Base-by-base conservation (phyloP, 1,140 invertebrate genomes). In the Drosophila neocordata region DNA sequence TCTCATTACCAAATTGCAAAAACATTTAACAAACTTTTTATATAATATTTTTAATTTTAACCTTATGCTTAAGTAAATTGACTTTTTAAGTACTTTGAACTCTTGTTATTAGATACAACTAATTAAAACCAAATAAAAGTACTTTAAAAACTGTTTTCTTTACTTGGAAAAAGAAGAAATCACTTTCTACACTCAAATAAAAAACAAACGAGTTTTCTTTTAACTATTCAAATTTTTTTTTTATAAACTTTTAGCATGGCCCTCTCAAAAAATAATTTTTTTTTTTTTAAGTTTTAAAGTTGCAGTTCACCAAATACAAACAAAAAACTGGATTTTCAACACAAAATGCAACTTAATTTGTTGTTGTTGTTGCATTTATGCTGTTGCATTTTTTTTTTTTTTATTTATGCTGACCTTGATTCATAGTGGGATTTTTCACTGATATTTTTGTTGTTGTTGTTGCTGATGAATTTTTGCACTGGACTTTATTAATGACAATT, bases 401-500 rank as follows among this genome's bases (percentile, higher is more conserved):
- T 77, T 83, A 11, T 62, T 41, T 62, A 88, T 79, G 69, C 66
- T 83, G 83, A 88, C 83, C 83, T 87, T 87, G 75, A 88, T 73
- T 83, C 69, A 88, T 83, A 82, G 83, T 82, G 83, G 84, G 79
- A 87, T 83, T 76, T 79, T 85, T 77, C 41, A 48, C 41, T 15
- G 41, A 48, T 48, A 48, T 48, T 48, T n/a, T 15, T 18, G 24
- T 37, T 53, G 35, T 13, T 34, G 52, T 59, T 31, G 61, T 59
- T 73, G 63, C 70, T 67, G 71, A 51, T 31, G 31, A 11, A 55
- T 60, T 77, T 77, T 88, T 63, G 55, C 79, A 64, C 67, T 88
- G 79, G 79, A 82, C 82, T 82, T 87, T 88, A 87, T 87, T 87
- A 87, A 83, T 87, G 83, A 88, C 84, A 83, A 79, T 78, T 78